Evolutionary conservation across 2,113 vertebrate genomes (phyloP), one percentile per base, ranked within the genome.

Genomic region (Ia io): DNA sequence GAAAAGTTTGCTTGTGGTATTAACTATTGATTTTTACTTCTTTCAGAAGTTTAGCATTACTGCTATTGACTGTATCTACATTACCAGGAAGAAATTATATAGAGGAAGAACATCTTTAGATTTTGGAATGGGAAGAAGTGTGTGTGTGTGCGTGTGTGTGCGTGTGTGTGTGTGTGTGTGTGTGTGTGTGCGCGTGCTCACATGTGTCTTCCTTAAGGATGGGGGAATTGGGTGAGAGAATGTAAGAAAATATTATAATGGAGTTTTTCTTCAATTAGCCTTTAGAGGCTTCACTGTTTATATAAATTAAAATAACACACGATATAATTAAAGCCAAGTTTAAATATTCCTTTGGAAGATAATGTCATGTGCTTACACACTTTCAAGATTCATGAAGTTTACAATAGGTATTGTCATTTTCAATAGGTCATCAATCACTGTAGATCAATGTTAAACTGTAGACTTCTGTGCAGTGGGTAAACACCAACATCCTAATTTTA

Each of bases 311-410:
- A 89, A 80, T 59, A 90, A 76, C 30, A 80, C 18, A 47, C 40
- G 3, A 78, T 88, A 70, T 69, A 87, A 63, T 92, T 95, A 84
- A 94, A 86, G 74, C 16, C 83, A 95, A 83, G 23, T 82, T 51
- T 65, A 76, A 47, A 16, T 44, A 93, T 71, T 78, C 28, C 23
- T 96, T 90, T 65, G 47, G 56, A 91, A 91, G 86, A 44, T 76
- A 67, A 74, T 40, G n/a, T 84, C 56, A 59, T 42, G 37, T 32
- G 1, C 7, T 76, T 87, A 47, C 30, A 89, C 67, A 83, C 20
- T 84, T 95, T 86, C 30, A 78, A 92, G 49, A 94, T 35, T 79
- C 56, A 1, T 40, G 28, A 86, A 44, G 49, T 49, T 4, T 70
- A 8, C 51, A 47, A 28, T 13, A 9, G 0, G 14, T 12, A 40